Percentiles rank a stretch among this genome's conserved stretches.
phyloP scores from a whole-genome alignment of 2,888 invertebrate species.

The Drosophila lacicola region DNA sequence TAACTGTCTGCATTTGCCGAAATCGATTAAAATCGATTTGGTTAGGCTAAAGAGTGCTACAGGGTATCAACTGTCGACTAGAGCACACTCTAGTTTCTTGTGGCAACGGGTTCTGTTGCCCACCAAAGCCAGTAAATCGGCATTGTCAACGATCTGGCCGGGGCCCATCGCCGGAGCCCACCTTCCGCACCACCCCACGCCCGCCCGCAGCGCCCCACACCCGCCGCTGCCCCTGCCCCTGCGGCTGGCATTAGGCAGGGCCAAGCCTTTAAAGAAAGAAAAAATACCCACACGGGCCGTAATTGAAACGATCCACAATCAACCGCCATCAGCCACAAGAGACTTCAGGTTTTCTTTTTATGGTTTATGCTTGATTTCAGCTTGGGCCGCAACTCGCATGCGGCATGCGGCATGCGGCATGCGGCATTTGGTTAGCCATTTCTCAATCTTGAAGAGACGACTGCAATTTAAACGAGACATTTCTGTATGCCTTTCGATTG shows the following conservation, averaged over 20 bases:
- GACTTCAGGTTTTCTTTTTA: slow-evolving; percentile 46
- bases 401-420: slow-evolving; percentile 12
- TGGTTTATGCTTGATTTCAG: slow-evolving; percentile 40
- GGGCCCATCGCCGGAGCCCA: neutral
- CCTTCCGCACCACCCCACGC: neutral
- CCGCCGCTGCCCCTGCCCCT: neutral
- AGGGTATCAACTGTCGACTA: neutral
- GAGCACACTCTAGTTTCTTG: slow-evolving; percentile 4
- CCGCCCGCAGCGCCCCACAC: neutral
- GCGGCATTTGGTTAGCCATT: slow-evolving; percentile 17
- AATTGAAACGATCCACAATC: slow-evolving; percentile 45
- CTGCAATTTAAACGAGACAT: neutral
- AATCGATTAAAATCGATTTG: too few relatives aligned
- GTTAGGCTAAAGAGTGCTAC: neutral
- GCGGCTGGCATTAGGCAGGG: slow-evolving; percentile 4
- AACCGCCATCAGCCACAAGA: slow-evolving; percentile 3
- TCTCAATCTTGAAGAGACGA: slow-evolving; percentile 4
- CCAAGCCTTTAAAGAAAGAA: slow-evolving; percentile 30
- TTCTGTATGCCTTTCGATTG: slow-evolving; percentile 3
- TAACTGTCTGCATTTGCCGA: too few relatives aligned
- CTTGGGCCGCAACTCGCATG: slow-evolving; percentile 1
- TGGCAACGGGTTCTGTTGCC: slow-evolving; percentile 23
- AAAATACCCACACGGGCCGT: slow-evolving; percentile 30
- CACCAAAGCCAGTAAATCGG: slow-evolving; percentile 26
- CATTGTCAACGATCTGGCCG: slow-evolving; percentile 54